Conservation (phyloP, 2,888 invertebrate genomes). For the Tigriopus californicus region DNA sequence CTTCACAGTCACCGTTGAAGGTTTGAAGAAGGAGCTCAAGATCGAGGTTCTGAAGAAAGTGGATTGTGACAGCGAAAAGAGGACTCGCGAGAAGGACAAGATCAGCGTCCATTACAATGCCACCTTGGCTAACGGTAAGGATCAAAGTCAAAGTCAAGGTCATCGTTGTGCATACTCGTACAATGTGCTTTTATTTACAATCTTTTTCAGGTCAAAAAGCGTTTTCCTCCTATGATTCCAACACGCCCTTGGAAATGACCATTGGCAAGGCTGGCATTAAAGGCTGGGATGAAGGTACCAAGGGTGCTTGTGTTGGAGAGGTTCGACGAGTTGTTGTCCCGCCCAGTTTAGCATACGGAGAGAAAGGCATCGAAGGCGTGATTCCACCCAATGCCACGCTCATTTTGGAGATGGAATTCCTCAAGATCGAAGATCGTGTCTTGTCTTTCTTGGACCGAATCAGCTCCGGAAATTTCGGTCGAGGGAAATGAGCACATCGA, state of each 20-base stretch:
- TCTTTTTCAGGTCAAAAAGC: too few species aligned
- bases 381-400: constrained; percentile 23
- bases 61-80: background rate
- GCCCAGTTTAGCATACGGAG: background rate
- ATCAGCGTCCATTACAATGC: constrained; percentile 3
- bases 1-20: constrained; percentile 29
- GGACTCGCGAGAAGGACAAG: background rate
- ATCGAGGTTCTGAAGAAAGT: background rate
- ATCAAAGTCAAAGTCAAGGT: too few species aligned
- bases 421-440: constrained; percentile 26
- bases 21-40: constrained; percentile 21
- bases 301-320: constrained; percentile 11
- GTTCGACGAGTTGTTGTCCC: background rate
- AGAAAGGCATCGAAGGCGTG: constrained; percentile 4
- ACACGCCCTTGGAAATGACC: background rate
- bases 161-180: too few species aligned
- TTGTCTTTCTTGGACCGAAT: constrained; percentile 5
- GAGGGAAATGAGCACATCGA: background rate
- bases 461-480: constrained; percentile 1
- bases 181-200: too few species aligned
- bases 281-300: constrained; percentile 2
- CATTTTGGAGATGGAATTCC: constrained; percentile 29
- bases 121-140: background rate
- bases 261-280: constrained; percentile 1
- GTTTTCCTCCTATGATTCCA: too few species aligned